Percentiles rank a stretch among this genome's conserved stretches.
Evolutionary conservation across 2,113 vertebrate species (phyloP).

Genomic region (Typhlomys cinereus): DNA sequence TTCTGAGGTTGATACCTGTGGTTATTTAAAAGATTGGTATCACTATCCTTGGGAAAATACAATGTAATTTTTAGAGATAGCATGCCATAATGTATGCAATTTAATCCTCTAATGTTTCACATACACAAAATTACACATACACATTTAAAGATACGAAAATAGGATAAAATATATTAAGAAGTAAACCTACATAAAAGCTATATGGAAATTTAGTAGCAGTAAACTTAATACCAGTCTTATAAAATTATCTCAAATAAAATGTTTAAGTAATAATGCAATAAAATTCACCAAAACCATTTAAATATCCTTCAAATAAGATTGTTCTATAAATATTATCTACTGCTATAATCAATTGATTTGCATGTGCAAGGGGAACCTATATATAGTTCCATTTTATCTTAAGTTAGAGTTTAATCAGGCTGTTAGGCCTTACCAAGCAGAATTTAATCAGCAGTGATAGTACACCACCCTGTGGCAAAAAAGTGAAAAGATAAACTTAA

Average conservation of each 20-base stretch:
- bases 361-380: not conserved
- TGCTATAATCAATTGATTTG: slow-evolving; percentile 51
- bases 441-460: not conserved
- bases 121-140: not conserved
- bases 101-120: slow-evolving; percentile 38
- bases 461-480: slow-evolving; percentile 80
- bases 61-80: not conserved
- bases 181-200: not conserved
- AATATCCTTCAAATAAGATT: slow-evolving; percentile 45
- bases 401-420: not conserved
- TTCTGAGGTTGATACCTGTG: not conserved
- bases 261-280: not conserved
- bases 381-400: not conserved
- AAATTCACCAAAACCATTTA: not conserved
- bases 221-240: slow-evolving; percentile 33
- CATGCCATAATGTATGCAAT: not conserved
- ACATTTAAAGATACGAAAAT: not conserved
- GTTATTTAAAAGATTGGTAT: not conserved
- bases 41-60: not conserved
- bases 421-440: not conserved
- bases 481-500: not conserved
- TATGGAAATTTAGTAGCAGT: not conserved
- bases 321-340: slow-evolving; percentile 47
- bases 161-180: not conserved
- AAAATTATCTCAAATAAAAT: slow-evolving; percentile 56